A percentile compares a stretch with the other conserved stretches of the same genome.
These are phyloP conservation scores for Helicoverpa assulta DNA, from an alignment of 2,888 invertebrate species.

Conservation along the genomic window DNA sequence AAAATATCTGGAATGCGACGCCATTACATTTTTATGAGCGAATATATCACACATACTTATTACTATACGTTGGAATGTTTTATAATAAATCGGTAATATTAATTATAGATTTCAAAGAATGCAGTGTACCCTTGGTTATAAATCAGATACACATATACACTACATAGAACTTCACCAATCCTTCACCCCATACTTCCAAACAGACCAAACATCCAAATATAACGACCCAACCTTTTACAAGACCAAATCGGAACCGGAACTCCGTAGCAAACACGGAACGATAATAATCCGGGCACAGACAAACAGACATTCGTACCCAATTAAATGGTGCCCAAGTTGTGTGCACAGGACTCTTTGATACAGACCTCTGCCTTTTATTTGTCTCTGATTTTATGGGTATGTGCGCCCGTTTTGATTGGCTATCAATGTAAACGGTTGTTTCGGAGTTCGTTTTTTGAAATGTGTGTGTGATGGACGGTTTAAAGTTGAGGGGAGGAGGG, in stretches of 20 bases:
- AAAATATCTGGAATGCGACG: slow-evolving; percentile 7
- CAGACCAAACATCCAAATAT: slow-evolving; percentile 39
- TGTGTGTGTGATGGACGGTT: slow-evolving; percentile 3
- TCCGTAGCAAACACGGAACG: slow-evolving; percentile 69
- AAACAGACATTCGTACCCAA: slow-evolving; percentile 82
- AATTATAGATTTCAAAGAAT: no score
- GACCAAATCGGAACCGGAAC: slow-evolving; percentile 59
- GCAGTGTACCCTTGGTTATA: no score
- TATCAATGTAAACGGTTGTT: slow-evolving; percentile 13
- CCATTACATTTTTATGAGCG: slow-evolving; percentile 32
- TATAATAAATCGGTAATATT: no score
- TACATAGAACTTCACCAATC: not conserved
- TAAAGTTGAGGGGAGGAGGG: not conserved
- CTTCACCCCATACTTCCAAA: slow-evolving; percentile 3
- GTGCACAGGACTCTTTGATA: slow-evolving; percentile 79
- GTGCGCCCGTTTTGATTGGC: slow-evolving; percentile 41
- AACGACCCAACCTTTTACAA: slow-evolving; percentile 38
- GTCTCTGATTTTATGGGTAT: slow-evolving; percentile 57
- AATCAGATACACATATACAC: no score
- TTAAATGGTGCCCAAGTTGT: slow-evolving; percentile 82
- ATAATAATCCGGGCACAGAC: slow-evolving; percentile 75
- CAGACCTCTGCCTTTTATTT: slow-evolving; percentile 62
- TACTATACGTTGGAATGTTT: no score
- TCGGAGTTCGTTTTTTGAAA: slow-evolving; percentile 10
- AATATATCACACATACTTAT: not conserved